A percentile compares a stretch with the other conserved stretches of the same genome.
These are phyloP conservation scores for Acrossocheilus fasciatus DNA, from an alignment of 2,797 vertebrate species.

Conservation along the genomic window DNA sequence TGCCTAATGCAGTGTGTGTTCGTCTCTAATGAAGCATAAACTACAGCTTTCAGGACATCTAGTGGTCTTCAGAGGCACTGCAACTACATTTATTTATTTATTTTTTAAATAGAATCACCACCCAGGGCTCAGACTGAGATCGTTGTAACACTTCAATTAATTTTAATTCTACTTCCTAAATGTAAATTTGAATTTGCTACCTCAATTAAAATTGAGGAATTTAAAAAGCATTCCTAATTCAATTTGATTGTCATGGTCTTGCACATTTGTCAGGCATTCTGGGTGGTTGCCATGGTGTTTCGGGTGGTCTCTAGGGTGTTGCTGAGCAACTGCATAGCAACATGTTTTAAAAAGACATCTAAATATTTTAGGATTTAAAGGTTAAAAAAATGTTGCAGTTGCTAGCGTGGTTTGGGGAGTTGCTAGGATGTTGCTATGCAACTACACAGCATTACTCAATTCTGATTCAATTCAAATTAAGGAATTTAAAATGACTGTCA, in stretches of 20 bases:
- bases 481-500: too few relatives aligned
- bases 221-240: neutral
- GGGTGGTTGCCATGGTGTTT: neutral
- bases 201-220: neutral
- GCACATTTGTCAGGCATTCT: neutral
- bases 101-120: neutral
- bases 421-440: too few relatives aligned
- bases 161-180: neutral
- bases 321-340: neutral
- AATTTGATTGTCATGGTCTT: too few relatives aligned
- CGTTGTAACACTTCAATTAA: neutral
- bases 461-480: too few relatives aligned
- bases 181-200: neutral
- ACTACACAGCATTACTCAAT: too few relatives aligned
- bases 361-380: neutral
- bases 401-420: too few relatives aligned
- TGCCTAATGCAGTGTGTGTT: neutral
- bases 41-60: slow-evolving; percentile 39
- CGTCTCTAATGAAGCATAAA: neutral
- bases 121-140: neutral
- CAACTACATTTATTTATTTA: neutral
- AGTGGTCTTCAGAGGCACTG: slow-evolving; percentile 26
- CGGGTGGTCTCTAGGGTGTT: neutral
- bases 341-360: neutral
- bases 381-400: too few relatives aligned